Conservation (phyloP, 2,888 invertebrate species). For the Pristionchus maxplancki region DNA sequence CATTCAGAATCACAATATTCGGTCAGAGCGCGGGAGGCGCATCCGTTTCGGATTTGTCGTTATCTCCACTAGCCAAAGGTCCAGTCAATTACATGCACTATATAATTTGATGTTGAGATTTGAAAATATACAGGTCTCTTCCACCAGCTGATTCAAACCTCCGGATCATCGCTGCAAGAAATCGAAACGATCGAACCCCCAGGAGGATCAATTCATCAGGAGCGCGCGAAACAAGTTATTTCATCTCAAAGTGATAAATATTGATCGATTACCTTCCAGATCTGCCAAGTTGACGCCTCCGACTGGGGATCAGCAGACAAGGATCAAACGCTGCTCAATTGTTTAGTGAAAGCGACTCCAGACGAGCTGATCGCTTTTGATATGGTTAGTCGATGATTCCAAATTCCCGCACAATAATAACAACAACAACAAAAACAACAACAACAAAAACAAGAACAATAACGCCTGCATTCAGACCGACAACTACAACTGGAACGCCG, state of each 20-base stretch:
- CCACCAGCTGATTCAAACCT: slow-evolving; percentile 30
- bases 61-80: slow-evolving; percentile 25
- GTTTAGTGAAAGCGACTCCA: background rate
- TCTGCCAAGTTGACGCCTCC: background rate
- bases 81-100: background rate
- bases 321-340: background rate
- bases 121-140: background rate
- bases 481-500: background rate
- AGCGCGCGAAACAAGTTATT: background rate
- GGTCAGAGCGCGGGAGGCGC: slow-evolving; percentile 46
- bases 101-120: background rate
- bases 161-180: background rate
- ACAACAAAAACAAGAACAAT: too few species aligned
- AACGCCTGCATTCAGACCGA: background rate
- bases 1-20: slow-evolving; percentile 39
- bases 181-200: slow-evolving; percentile 22
- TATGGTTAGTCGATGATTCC: background rate
- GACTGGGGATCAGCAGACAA: background rate
- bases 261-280: too few species aligned
- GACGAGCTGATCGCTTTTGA: background rate
- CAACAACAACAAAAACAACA: too few species aligned
- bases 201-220: slow-evolving; percentile 9
- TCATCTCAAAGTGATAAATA: too few species aligned
- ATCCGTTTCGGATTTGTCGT: background rate
- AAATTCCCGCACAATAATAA: too few species aligned